Evolutionary conservation across 1,140 invertebrate species (phyloP).

Genomic region (Mamestra configurata): DNA sequence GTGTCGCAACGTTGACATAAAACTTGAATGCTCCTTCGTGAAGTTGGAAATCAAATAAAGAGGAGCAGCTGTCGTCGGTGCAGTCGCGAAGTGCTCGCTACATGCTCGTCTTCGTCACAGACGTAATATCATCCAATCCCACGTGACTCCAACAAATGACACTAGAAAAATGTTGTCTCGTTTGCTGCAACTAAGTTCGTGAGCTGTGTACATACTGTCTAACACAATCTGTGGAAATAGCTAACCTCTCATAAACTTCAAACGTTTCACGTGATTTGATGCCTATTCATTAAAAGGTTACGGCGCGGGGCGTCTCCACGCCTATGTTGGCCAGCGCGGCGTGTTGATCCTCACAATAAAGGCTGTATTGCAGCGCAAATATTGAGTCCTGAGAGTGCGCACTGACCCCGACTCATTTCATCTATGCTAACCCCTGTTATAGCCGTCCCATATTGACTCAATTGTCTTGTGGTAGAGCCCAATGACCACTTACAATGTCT

Average conservation of each 20-base stretch:
- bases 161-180: slow-evolving; percentile 56
- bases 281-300: slow-evolving; percentile 61
- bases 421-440: slow-evolving; percentile 77
- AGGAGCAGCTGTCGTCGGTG: slow-evolving; percentile 71
- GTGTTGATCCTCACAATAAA: slow-evolving; percentile 77
- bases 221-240: slow-evolving; percentile 15
- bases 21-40: slow-evolving; percentile 65
- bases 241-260: slow-evolving; percentile 34
- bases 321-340: slow-evolving; percentile 59
- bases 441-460: slow-evolving; percentile 74
- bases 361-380: slow-evolving; percentile 80
- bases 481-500: slow-evolving; percentile 60
- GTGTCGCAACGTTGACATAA: slow-evolving; percentile 58
- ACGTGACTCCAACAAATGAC: slow-evolving; percentile 60
- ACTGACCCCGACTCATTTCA: slow-evolving; percentile 81
- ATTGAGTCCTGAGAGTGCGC: slow-evolving; percentile 71
- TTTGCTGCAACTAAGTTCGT: slow-evolving; percentile 17
- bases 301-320: slow-evolving; percentile 54
- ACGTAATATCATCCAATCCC: slow-evolving; percentile 65
- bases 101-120: slow-evolving; percentile 68
- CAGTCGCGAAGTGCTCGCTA: slow-evolving; percentile 69
- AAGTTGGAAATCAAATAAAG: slow-evolving; percentile 79
- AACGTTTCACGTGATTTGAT: slow-evolving; percentile 47
- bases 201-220: slow-evolving; percentile 22
- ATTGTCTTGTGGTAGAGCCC: slow-evolving; percentile 77